These are phyloP conservation scores for Ceratina calcarata DNA, from an alignment of 1,140 invertebrate species.

Conservation along the genomic window DNA sequence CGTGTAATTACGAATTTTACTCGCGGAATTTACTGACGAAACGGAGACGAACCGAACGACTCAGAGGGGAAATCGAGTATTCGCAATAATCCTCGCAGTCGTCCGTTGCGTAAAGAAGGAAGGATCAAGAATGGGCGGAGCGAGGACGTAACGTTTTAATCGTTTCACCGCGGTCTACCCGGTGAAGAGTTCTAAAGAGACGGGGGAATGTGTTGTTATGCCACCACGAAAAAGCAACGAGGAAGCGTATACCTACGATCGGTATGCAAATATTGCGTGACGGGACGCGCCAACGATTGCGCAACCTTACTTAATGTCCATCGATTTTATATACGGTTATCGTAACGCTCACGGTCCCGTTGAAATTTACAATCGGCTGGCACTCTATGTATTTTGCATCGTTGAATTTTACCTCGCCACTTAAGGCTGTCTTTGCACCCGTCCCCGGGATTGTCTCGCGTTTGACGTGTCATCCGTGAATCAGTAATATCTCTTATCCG, in stretches of 20 bases:
- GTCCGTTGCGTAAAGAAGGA: constrained; percentile 23
- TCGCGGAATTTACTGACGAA: constrained; percentile 16
- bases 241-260: constrained; percentile 15
- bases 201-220: constrained; percentile 18
- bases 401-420: background rate
- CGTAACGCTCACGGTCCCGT: constrained; percentile 5
- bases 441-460: too few species aligned
- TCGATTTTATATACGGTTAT: constrained; percentile 27
- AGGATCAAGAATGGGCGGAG: background rate
- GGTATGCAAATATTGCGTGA: constrained; percentile 36
- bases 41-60: constrained; percentile 8
- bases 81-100: background rate
- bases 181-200: background rate
- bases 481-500: too few species aligned
- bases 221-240: constrained; percentile 14
- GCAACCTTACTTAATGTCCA: constrained; percentile 24
- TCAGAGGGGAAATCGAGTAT: constrained; percentile 22
- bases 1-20: constrained; percentile 33
- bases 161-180: background rate
- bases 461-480: too few species aligned
- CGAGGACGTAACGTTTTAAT: constrained; percentile 19
- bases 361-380: constrained; percentile 13
- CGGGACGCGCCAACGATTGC: constrained; percentile 4
- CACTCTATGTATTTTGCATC: background rate
- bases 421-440: background rate